Base-by-base conservation (phyloP, 1,140 invertebrate species). In the Coelopa frigida region DNA sequence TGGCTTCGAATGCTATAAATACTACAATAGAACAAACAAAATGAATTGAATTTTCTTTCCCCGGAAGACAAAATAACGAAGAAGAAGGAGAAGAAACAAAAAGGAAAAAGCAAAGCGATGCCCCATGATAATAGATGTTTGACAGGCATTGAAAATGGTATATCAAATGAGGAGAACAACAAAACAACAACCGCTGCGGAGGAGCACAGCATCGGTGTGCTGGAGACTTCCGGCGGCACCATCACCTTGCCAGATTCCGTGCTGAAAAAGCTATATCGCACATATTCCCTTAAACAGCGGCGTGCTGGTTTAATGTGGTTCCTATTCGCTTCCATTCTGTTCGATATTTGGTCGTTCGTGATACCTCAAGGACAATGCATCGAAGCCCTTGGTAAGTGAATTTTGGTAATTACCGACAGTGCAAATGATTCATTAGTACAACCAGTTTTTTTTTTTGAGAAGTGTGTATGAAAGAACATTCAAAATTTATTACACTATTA, bases 301-400 rank as follows among this genome's bases (percentile, higher is more conserved):
- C 79, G 84, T 38, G 76, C 80, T 22, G 85, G 84, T n/a, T 70
- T 89, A n/a, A 78, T 81, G 52, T 84, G 83, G 54, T 83, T 88
- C 61, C 71, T 89, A 1, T 64, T 79, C 11, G 77, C 81, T 24
- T 80, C 83, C 18, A 70, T 84, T 14, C 59, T 87, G 12, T 81
- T 84, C 54, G 82, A 84, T 51, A 58, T 76, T 4, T 85, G 81
- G 66, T 78, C 76, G 43, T 61, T 83, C 18, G 57, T 73, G 26
- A 72, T 82, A 22, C 75, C 77, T 2, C 77, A 75, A 52, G 76
- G 80, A 50, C 72, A 78, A 54, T 44, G 37, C 4, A 7, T 46
- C 5, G 35, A 42, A 38, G 54, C 54, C n/a, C 51, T 62, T 56
- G 54, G 59, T 70, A 29, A 59, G 54, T 58, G 23, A 22, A 22